A percentile compares a stretch with the other conserved stretches of the same genome.
Conservation (phyloP, 2,888 invertebrate species). For the Acleris literana region DNA sequence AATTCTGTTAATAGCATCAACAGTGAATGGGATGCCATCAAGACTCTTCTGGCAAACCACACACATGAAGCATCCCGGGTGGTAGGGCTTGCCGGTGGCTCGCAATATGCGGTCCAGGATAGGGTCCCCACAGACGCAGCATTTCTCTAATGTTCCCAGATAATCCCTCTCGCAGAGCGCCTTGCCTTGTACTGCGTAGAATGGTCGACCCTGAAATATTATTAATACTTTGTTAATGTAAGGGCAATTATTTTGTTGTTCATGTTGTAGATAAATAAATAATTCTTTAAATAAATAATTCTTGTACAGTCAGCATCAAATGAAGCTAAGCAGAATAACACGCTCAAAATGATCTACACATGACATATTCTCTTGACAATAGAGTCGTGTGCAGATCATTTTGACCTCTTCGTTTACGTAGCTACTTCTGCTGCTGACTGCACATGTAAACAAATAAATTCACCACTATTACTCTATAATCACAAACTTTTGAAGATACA, state of each 20-base stretch:
- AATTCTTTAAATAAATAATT: too few species aligned
- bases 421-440: too few species aligned
- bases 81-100: conserved; percentile 98
- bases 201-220: conserved; percentile 91
- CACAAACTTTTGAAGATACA: too few species aligned
- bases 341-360: too few species aligned
- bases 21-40: conserved; percentile 99
- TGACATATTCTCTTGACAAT: too few species aligned
- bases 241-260: neutral
- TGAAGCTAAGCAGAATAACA: too few species aligned
- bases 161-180: conserved; percentile 98
- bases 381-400: too few species aligned
- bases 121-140: conserved; percentile 97
- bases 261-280: too few species aligned
- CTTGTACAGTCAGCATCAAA: too few species aligned
- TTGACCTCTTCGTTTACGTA: too few species aligned
- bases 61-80: conserved; percentile 98
- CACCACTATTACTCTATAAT: too few species aligned
- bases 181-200: conserved; percentile 96
- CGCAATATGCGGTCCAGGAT: conserved; percentile 96
- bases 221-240: conserved; percentile 14
- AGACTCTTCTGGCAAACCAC: conserved; percentile 97
- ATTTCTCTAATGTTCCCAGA: conserved; percentile 97
- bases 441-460: too few species aligned
- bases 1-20: conserved; percentile 98